Percentiles rank a stretch among this genome's conserved stretches.
These are phyloP conservation scores for Bicyclus anynana DNA, from an alignment of 1,140 invertebrate genomes.

Conservation along the genomic window DNA sequence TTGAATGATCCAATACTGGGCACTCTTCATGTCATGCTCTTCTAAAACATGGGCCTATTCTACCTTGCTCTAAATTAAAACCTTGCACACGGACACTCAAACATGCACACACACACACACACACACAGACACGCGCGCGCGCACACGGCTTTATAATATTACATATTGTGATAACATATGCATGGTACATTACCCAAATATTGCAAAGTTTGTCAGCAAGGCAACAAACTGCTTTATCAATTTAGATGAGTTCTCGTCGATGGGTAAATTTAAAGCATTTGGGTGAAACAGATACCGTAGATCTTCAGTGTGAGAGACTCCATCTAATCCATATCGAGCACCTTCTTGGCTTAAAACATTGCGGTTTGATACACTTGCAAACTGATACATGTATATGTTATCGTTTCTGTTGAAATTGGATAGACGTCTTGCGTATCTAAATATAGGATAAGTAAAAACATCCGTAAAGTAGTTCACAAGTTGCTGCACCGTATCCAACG, in stretches of 20 bases:
- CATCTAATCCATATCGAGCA: slow-evolving; percentile 29
- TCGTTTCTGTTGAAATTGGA: neutral
- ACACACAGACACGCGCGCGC: no score
- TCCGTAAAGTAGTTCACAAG: slow-evolving; percentile 55
- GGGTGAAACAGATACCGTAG: slow-evolving; percentile 50
- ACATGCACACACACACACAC: no score
- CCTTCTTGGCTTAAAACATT: slow-evolving; percentile 37
- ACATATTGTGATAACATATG: neutral
- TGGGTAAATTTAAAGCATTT: slow-evolving; percentile 31
- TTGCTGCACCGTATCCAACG: slow-evolving; percentile 34
- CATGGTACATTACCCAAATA: no score
- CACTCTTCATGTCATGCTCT: no score
- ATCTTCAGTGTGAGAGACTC: slow-evolving; percentile 49
- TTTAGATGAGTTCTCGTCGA: slow-evolving; percentile 40
- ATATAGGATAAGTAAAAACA: neutral
- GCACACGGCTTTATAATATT: no score
- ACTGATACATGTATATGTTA: slow-evolving; percentile 36
- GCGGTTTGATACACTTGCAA: slow-evolving; percentile 36
- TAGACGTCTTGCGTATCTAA: neutral
- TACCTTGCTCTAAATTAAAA: no score
- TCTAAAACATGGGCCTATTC: no score
- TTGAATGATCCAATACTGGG: no score
- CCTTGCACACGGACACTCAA: no score
- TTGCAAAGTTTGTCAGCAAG: slow-evolving; percentile 77
- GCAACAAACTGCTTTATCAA: slow-evolving; percentile 64